A percentile compares a stretch with the other conserved stretches of the same genome.
Evolutionary conservation across 2,113 vertebrate genomes (phyloP).

Genomic region (Oryzias curvinotus): DNA sequence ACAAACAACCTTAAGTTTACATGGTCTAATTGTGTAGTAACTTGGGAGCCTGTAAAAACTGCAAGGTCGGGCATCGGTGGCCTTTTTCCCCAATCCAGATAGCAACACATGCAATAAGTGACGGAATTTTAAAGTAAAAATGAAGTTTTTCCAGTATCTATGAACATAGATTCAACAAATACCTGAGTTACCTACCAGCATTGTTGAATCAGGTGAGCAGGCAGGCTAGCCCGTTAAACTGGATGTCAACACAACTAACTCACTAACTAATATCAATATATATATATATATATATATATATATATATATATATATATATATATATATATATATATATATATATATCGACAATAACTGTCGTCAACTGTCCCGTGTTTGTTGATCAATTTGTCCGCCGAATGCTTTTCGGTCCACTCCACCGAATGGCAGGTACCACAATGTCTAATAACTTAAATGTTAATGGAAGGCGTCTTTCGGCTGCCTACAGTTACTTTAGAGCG

Average conservation of each 20-base stretch:
- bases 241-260: slow-evolving; percentile 55
- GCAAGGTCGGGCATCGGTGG: slow-evolving; percentile 70
- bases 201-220: slow-evolving; percentile 32
- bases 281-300: background rate
- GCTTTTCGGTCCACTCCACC: slow-evolving; percentile 52
- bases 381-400: slow-evolving; percentile 50
- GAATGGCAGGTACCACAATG: slow-evolving; percentile 27
- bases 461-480: background rate
- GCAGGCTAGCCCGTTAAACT: slow-evolving; percentile 38
- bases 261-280: background rate
- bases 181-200: slow-evolving; percentile 13
- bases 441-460: too few relatives aligned
- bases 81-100: slow-evolving; percentile 34
- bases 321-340: too few relatives aligned
- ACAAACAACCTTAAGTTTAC: slow-evolving; percentile 11
- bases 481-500: background rate
- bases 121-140: slow-evolving; percentile 6
- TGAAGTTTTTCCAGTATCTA: background rate
- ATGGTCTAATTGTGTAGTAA: slow-evolving; percentile 5
- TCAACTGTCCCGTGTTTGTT: background rate
- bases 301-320: background rate
- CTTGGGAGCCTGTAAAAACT: slow-evolving; percentile 12
- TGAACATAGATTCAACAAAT: background rate
- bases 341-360: background rate
- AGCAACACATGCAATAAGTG: slow-evolving; percentile 27